Conservation (phyloP, 30 jellyfish, hydroid and myxozoan species). For the Hydractinia symbiolongicarpus region DNA sequence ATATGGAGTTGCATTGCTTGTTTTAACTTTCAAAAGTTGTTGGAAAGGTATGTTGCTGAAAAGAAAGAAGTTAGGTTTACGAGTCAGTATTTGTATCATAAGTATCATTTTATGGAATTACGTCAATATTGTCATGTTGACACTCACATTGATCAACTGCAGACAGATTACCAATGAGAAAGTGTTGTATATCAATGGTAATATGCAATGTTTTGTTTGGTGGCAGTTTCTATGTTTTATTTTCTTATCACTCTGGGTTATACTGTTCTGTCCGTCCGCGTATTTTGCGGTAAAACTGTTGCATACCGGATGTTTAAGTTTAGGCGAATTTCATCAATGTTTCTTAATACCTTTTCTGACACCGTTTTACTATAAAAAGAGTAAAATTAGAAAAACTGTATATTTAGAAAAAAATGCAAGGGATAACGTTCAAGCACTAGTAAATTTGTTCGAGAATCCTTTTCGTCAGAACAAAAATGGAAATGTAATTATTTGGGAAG, state of each 20-base stretch:
- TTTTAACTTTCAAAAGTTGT: not conserved
- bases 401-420: not conserved
- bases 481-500: constrained; percentile 6
- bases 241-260: not conserved
- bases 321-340: not conserved
- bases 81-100: not conserved
- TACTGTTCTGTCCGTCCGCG: not conserved
- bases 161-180: not conserved
- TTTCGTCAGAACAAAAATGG: not conserved
- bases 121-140: not conserved
- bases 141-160: not conserved
- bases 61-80: not conserved
- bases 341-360: not conserved
- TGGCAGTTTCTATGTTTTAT: not conserved
- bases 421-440: not conserved
- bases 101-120: not conserved
- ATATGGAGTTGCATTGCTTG: not conserved
- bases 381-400: not conserved
- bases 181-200: constrained; percentile 5
- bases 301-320: not conserved
- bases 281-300: not conserved
- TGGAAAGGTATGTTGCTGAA: not conserved
- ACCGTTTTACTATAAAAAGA: not conserved
- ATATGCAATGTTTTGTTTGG: not conserved
- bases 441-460: constrained; percentile 7